Conservation (phyloP, 2,797 vertebrate species). For the Anguilla anguilla region DNA sequence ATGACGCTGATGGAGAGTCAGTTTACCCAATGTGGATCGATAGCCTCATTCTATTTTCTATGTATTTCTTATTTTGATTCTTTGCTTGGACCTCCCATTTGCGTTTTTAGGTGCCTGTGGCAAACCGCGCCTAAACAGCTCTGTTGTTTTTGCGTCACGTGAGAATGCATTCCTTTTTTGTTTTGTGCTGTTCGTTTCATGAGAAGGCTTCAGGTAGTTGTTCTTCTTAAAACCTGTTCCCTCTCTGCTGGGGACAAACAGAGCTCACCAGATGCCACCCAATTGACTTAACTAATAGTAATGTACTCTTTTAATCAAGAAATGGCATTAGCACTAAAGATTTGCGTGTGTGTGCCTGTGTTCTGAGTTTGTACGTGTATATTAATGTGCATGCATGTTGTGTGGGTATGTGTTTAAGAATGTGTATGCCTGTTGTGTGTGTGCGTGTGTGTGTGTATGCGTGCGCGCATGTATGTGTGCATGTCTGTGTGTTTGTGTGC, state of each 20-base stretch:
- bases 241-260: neutral
- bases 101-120: neutral
- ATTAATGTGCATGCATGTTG: slow-evolving; percentile 11
- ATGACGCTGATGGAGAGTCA: neutral
- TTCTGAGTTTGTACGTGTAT: slow-evolving; percentile 8
- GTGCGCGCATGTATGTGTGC: slow-evolving; percentile 1
- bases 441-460: slow-evolving; percentile 2
- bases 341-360: neutral
- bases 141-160: neutral
- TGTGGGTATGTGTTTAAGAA: slow-evolving; percentile 23
- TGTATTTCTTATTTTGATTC: neutral
- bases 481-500: neutral
- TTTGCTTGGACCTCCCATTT: neutral
- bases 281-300: neutral
- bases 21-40: neutral
- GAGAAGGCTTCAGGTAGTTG: neutral
- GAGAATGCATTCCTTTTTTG: neutral
- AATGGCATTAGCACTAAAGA: neutral
- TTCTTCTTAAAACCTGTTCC: neutral
- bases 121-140: neutral
- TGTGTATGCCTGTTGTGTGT: neutral
- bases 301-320: neutral
- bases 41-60: neutral
- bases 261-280: neutral
- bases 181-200: neutral